These are phyloP conservation scores for Spinibarbus caldwelli DNA, from an alignment of 2,797 vertebrate species.

Conservation along the genomic window DNA sequence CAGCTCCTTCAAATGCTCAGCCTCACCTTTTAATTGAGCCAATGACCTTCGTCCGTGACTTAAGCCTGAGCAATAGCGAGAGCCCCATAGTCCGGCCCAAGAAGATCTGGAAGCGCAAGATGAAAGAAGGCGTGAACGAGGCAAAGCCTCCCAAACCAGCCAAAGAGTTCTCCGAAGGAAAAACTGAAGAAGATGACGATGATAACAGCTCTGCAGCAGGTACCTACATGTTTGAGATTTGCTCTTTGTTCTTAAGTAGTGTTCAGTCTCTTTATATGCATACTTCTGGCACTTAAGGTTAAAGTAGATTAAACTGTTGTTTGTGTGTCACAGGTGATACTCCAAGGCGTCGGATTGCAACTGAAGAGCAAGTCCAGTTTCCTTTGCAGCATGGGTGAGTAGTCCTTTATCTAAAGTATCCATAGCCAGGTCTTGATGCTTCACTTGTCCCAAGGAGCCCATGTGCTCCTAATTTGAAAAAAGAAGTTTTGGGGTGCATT, in stretches of 20 bases:
- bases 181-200: slow-evolving; percentile 67
- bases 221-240: slow-evolving; percentile 43
- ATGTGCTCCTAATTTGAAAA: not conserved
- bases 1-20: slow-evolving; percentile 50
- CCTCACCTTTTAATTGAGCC: slow-evolving; percentile 59
- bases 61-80: slow-evolving; percentile 66
- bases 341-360: slow-evolving; percentile 87
- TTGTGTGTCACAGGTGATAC: slow-evolving; percentile 78
- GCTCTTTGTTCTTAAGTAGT: not conserved
- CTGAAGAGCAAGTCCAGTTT: slow-evolving; percentile 91
- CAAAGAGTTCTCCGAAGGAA: slow-evolving; percentile 59
- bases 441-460: too few relatives aligned
- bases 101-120: slow-evolving; percentile 68
- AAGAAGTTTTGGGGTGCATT: not conserved
- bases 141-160: slow-evolving; percentile 63
- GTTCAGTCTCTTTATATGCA: not conserved
- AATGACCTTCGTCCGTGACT: slow-evolving; percentile 69
- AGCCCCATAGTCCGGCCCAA: slow-evolving; percentile 62
- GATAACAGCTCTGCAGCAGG: slow-evolving; percentile 74
- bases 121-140: slow-evolving; percentile 29
- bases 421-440: not conserved
- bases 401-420: not conserved
- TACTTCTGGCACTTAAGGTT: not conserved
- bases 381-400: slow-evolving; percentile 91
- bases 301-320: not conserved